Percentiles rank a stretch among this genome's conserved stretches.
These are phyloP conservation scores for Amphiprion clarkii DNA, from an alignment of 2,797 vertebrate genomes.

Conservation along the genomic window DNA sequence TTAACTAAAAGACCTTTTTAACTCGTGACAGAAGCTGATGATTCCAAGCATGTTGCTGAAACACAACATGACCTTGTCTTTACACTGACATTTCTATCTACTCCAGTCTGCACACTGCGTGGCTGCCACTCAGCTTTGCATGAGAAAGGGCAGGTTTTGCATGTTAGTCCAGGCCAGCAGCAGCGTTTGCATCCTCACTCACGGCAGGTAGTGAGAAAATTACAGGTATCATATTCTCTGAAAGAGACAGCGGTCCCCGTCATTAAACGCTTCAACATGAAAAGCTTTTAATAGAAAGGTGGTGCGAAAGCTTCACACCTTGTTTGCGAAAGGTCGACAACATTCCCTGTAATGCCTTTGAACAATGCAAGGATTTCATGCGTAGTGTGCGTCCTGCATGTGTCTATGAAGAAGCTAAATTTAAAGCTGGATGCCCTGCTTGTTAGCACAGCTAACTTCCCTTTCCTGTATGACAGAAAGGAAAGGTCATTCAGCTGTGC, in stretches of 20 bases:
- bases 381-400: not conserved
- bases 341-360: not conserved
- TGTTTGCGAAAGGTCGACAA: slow-evolving; percentile 27
- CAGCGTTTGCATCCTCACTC: slow-evolving; percentile 69
- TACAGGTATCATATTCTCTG: slow-evolving; percentile 30
- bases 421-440: slow-evolving; percentile 71
- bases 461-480: slow-evolving; percentile 83
- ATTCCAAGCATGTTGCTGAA: not conserved
- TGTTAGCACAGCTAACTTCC: slow-evolving; percentile 84
- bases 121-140: slow-evolving; percentile 65
- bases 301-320: slow-evolving; percentile 3
- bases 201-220: slow-evolving; percentile 44
- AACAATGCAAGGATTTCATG: slow-evolving; percentile 15
- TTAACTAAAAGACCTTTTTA: not conserved
- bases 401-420: slow-evolving; percentile 45
- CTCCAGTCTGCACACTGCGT: slow-evolving; percentile 9
- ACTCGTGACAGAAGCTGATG: not conserved
- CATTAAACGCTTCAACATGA: slow-evolving; percentile 26
- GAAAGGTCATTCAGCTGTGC: slow-evolving; percentile 78
- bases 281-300: slow-evolving; percentile 28
- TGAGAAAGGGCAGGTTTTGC: slow-evolving; percentile 68
- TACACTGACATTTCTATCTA: not conserved
- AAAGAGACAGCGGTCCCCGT: not conserved
- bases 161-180: slow-evolving; percentile 47
- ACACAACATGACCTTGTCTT: slow-evolving; percentile 4